Conservation (phyloP, 2,888 invertebrate species). For the Lycophotia porphyrea region DNA sequence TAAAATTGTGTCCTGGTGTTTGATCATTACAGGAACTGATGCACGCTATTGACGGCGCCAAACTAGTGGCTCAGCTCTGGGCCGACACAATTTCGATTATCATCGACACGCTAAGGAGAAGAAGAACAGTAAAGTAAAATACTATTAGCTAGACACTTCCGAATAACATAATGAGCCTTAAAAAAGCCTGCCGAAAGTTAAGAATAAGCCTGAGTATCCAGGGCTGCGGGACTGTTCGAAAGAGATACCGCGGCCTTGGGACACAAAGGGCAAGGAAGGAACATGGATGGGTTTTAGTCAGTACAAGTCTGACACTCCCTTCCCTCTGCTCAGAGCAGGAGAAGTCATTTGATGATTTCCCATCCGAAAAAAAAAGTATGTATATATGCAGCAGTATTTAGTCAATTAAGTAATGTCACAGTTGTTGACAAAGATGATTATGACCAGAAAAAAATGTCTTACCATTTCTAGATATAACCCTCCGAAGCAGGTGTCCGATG, state of each 20-base stretch:
- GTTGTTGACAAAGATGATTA: neutral
- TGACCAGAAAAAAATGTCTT: slow-evolving; percentile 68
- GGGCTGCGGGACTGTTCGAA: no score
- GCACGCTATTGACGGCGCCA: neutral
- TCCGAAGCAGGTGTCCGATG: slow-evolving; percentile 84
- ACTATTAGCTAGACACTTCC: neutral
- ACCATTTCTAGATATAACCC: slow-evolving; percentile 89
- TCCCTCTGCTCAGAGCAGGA: no score
- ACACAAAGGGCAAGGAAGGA: no score
- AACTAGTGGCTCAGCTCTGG: neutral
- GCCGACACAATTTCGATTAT: no score
- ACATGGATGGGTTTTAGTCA: no score
- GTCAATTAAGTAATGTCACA: neutral
- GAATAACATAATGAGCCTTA: no score
- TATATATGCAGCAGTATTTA: neutral
- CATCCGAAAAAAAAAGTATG: no score
- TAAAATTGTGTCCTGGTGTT: neutral
- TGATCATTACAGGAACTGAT: neutral
- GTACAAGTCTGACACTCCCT: no score
- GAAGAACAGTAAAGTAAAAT: no score
- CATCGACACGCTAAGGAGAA: no score
- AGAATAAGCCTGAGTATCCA: neutral
- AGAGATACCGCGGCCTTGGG: no score
- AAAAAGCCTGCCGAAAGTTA: neutral
- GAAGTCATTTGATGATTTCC: no score